Evolutionary conservation across 2,888 invertebrate genomes (phyloP), one percentile per base, ranked within the genome.

Genomic region (Chesias legatella): DNA sequence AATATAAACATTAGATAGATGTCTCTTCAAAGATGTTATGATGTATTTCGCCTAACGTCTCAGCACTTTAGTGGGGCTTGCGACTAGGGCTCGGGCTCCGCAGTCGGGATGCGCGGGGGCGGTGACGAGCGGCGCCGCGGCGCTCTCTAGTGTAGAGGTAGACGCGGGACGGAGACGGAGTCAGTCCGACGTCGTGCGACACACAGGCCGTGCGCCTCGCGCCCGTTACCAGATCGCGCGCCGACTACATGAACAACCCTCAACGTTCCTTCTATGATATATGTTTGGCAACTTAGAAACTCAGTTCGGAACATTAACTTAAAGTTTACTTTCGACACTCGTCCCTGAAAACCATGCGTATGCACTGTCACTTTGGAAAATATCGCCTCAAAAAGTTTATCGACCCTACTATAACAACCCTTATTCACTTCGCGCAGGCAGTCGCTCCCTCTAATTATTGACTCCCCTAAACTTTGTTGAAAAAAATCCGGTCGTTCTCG

Each of bases 391-490:
- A 62, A 69, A 83, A 85, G 78, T 83, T 82, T 83, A 79, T 84
- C 85, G 85, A 83, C 84, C 86, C 81, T 73, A 56, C 73, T 66
- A 78, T 78, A 82, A 79, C 82, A 81, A 82, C 86, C 86, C 85
- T 83, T 81, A 80, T 78, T 81, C 79, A 73, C 73, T 80, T 67
- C 73, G 73, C 68, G 79, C 74, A 66, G 67, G 67, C 72, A 67
- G 74, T 79, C 78, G 81, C 81, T 79, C 85, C 85, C 86, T 82
- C 78, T 79, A 84, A 85, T 85, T 84, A 85, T 84, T 78, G 73
- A 78, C 80, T 83, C 84, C 85, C 86, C 84, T 78, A 79, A 82
- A 83, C 70, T 83, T 81, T 73, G 71, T 77, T 72, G 68, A 75
- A 76, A 59, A n/a, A 74, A 76, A 73, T 70, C 63, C 66, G 57